Conservation (phyloP, 92 coral and sea anemone species). For the Isaurus tuberculatus region DNA sequence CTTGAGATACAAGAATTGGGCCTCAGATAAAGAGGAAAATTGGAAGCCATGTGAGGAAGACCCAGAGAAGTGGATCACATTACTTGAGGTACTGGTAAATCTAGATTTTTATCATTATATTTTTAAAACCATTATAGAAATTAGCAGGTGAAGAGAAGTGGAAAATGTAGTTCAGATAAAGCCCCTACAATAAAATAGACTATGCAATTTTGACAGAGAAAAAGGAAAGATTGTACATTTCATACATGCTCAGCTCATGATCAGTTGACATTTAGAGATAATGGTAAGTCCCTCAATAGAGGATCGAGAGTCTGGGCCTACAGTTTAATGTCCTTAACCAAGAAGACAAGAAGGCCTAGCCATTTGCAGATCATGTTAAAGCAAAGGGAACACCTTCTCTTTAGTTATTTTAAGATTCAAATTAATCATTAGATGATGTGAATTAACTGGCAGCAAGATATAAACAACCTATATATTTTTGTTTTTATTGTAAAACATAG, state of each 20-base stretch:
- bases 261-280: neutral
- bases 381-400: neutral
- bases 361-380: neutral
- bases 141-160: neutral
- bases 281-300: neutral
- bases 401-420: neutral
- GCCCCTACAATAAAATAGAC: no score
- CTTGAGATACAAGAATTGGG: slow-evolving; percentile 1
- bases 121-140: neutral
- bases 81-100: neutral
- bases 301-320: neutral
- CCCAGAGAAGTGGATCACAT: slow-evolving; percentile 24
- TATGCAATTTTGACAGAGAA: no score
- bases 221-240: no score
- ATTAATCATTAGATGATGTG: neutral
- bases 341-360: neutral
- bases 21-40: neutral
- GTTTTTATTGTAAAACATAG: neutral
- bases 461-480: neutral
- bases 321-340: neutral
- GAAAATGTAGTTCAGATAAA: no score
- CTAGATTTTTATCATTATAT: neutral
- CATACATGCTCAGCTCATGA: neutral
- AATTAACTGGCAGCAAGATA: neutral
- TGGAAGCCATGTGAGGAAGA: slow-evolving; percentile 13